Evolutionary conservation across 2,113 vertebrate species (phyloP), one percentile per base, ranked within the genome.

Genomic region (Euleptes europaea): DNA sequence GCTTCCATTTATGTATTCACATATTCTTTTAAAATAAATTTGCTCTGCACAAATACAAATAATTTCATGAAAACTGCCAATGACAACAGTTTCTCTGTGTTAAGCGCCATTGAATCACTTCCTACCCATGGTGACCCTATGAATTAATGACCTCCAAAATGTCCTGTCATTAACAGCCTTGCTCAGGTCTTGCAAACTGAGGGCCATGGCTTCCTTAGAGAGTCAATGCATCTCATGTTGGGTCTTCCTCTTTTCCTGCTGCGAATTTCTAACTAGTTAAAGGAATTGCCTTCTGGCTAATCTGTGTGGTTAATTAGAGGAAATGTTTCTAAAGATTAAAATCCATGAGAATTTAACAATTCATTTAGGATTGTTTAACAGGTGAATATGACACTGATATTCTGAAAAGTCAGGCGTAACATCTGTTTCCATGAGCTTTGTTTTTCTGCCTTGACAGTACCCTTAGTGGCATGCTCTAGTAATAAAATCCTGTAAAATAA

Each of bases 371-470:
- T 17, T 38, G 65, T 31, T 66, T 5, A 78, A 78, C 42, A 72
- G 3, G 71, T 12, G 19, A 83, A 33, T n/a, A 42, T 65, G 54
- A 40, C 11, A 80, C 54, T 80, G 63, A 14, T 84, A 33, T 26
- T 76, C 88, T 80, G 60, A 28, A 21, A 23, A 57, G 82, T 76
- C 73, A 80, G 65, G 6, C 49, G 15, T 57, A 54, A 10, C 2
- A 21, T 69, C 70, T 49, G 35, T 65, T 81, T 23, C 67, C 17
- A 40, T 0, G 2, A 26, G 5, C 21, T 1, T 44, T 75, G 12
- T 80, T 51, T 87, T 47, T 88, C 87, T 63, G 2, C 4, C 89
- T 78, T 86, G 44, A 33, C 54, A 60, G n/a, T 74, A 28, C 33
- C 51, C 66, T 60, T 47, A n/a, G 8, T 73, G 14, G 23, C 23